phyloP scores from a whole-genome alignment of 2,888 invertebrate species.

The Andrena hattorfiana region DNA sequence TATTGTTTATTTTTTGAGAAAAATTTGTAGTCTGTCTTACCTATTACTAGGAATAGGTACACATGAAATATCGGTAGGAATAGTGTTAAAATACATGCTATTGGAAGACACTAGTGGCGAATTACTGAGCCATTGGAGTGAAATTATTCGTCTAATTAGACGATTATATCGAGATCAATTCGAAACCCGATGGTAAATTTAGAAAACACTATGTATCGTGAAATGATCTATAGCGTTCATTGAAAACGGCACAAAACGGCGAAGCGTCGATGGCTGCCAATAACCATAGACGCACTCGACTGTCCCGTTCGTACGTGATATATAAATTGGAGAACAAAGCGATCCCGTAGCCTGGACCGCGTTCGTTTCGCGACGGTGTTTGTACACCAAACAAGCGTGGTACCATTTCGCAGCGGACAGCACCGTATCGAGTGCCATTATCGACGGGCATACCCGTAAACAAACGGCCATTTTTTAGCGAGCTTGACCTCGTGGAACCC shows the following conservation, averaged over 20 bases:
- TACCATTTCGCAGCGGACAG: conserved; percentile 34
- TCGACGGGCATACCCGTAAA: conserved; percentile 10
- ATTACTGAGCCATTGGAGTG: no score
- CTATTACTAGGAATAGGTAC: no score
- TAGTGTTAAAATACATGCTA: no score
- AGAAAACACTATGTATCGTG: neutral
- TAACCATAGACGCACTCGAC: conserved; percentile 14
- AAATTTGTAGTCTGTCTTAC: no score
- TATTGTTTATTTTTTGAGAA: no score
- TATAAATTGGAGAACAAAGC: conserved; percentile 45
- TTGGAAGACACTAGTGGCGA: no score
- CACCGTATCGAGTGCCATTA: conserved; percentile 31
- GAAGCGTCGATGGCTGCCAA: conserved; percentile 7
- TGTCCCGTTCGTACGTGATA: conserved; percentile 15
- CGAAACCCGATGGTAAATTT: neutral
- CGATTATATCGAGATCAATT: no score
- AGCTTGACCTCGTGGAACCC: neutral
- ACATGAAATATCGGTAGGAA: no score
- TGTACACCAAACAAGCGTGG: conserved; percentile 41
- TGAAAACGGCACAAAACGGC: neutral
- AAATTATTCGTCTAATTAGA: no score
- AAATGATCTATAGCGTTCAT: neutral
- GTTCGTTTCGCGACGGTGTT: conserved; percentile 25
- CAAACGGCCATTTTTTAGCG: conserved; percentile 5
- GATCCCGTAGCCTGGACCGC: conserved; percentile 12